Evolutionary conservation across 2,797 vertebrate species (phyloP), one percentile per base, ranked within the genome.

Genomic region (Sylvia borin): DNA sequence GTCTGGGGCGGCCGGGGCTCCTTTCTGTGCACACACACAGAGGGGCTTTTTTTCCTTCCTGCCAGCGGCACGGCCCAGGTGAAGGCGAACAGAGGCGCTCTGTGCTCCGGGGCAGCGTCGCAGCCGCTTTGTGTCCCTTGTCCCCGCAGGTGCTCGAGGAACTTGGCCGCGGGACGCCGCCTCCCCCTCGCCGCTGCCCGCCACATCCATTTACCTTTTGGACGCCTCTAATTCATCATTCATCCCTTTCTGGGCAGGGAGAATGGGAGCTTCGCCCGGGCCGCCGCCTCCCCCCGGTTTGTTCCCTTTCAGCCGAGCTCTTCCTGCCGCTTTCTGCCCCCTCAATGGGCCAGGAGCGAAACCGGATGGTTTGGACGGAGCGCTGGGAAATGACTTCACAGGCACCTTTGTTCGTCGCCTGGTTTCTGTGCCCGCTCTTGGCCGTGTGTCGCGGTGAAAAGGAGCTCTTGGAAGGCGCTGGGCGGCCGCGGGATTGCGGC

Each of bases 221-320:
- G 97, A 89, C 97, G 97, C 97, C 97, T 98, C 95, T 94, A 98
- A 98, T 98, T 98, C 97, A 98, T 98, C 98, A 98, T 98, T 98
- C 98, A 97, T 97, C 96, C 98, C 97, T 97, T 98, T 98, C 98
- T 98, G 98, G 98, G 97, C 97, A 94, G 85, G 91, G 95, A 98
- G 98, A 98, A 98, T 98, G 98, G 97, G 98, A 98, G 98, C 97
- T 96, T 81, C 22, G 45, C 40, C 40, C 40, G n/a, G n/a, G n/a
- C n/a, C n/a, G n/a, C n/a, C n/a, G n/a, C n/a, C n/a, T n/a, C n/a
- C n/a, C n/a, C n/a, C n/a, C 48, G 51, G 51, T 53, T 53, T 53
- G 51, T 53, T 53, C 51, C 51, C 51, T 53, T 53, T 53, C 51
- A 53, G 51, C 10, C 51, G 6, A 4, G 51, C 51, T 53, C 51